Conservation (phyloP, 2,797 vertebrate species). For the Acestrorhynchus altus region DNA sequence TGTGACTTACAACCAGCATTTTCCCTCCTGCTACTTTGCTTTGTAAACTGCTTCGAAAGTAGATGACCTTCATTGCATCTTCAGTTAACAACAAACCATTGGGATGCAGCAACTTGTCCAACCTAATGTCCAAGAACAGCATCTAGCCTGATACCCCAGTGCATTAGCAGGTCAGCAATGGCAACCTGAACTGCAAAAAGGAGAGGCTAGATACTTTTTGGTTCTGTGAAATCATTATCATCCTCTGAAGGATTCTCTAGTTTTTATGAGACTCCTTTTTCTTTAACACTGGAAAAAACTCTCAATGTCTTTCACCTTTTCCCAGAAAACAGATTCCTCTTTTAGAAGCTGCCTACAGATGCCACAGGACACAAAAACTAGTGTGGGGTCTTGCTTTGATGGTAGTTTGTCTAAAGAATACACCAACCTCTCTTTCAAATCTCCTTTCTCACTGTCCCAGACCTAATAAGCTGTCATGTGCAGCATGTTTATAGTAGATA, state of each 20-base stretch:
- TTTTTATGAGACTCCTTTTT: conserved; percentile 67
- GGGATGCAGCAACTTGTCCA: conserved; percentile 86
- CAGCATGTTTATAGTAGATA: no score
- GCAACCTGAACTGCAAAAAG: conserved; percentile 87
- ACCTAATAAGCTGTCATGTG: no score
- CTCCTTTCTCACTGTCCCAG: no score
- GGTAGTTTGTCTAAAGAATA: conserved; percentile 51
- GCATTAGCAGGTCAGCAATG: conserved; percentile 76
- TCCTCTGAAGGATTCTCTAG: conserved; percentile 63
- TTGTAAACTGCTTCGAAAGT: conserved; percentile 83
- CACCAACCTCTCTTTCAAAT: conserved; percentile 76
- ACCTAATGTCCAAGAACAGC: conserved; percentile 82
- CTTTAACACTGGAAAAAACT: conserved; percentile 72
- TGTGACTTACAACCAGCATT: conserved; percentile 87
- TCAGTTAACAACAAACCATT: conserved; percentile 86
- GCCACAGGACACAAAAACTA: conserved; percentile 88
- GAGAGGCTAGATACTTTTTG: conserved; percentile 81
- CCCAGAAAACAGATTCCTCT: conserved; percentile 78
- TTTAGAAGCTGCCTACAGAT: conserved; percentile 81
- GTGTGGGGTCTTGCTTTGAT: conserved; percentile 62
- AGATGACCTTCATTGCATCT: conserved; percentile 86
- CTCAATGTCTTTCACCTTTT: conserved; percentile 82
- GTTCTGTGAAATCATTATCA: conserved; percentile 68
- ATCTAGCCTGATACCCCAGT: conserved; percentile 84
- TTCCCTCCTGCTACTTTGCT: conserved; percentile 79